phyloP scores from a whole-genome alignment of 2,888 invertebrate species.

The Drosophila atroscutellata region DNA sequence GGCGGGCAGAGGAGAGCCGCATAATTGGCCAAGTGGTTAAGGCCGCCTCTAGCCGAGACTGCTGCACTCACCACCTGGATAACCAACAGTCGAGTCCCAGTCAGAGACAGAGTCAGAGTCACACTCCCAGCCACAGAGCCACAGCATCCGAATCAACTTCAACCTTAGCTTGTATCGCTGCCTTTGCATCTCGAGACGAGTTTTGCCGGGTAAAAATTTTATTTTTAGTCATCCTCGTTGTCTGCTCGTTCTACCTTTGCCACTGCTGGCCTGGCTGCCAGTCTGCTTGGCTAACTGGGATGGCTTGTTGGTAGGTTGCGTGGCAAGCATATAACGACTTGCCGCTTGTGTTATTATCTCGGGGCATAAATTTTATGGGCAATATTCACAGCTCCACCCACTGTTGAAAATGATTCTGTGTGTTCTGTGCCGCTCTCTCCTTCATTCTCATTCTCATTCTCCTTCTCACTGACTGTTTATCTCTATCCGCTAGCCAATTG shows the following conservation, averaged over 20 bases:
- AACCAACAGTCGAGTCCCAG: slow-evolving; percentile 9
- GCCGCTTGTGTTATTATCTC: slow-evolving; percentile 79
- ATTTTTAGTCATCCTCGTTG: slow-evolving; percentile 59
- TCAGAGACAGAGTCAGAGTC: background rate
- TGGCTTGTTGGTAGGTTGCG: slow-evolving; percentile 19
- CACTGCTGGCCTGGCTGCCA: slow-evolving; percentile 7
- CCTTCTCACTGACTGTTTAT: background rate
- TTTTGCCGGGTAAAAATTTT: slow-evolving; percentile 72
- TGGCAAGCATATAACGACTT: slow-evolving; percentile 68
- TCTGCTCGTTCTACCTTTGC: slow-evolving; percentile 19
- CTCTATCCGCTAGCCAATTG: slow-evolving; percentile 55
- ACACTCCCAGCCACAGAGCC: slow-evolving; percentile 8
- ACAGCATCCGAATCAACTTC: slow-evolving; percentile 41
- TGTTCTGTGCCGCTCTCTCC: slow-evolving; percentile 42
- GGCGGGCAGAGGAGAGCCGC: slow-evolving; percentile 20
- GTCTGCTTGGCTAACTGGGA: slow-evolving; percentile 10
- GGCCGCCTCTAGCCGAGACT: slow-evolving; percentile 14
- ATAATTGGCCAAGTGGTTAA: slow-evolving; percentile 75
- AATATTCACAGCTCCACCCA: slow-evolving; percentile 83
- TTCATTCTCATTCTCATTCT: background rate
- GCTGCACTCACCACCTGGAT: slow-evolving; percentile 63
- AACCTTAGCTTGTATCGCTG: slow-evolving; percentile 62
- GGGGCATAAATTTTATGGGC: slow-evolving; percentile 79
- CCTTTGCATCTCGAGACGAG: slow-evolving; percentile 74
- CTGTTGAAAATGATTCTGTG: slow-evolving; percentile 76